These are phyloP conservation scores for Ovibos moschatus DNA, from an alignment of 2,113 vertebrate species.

Conservation along the genomic window DNA sequence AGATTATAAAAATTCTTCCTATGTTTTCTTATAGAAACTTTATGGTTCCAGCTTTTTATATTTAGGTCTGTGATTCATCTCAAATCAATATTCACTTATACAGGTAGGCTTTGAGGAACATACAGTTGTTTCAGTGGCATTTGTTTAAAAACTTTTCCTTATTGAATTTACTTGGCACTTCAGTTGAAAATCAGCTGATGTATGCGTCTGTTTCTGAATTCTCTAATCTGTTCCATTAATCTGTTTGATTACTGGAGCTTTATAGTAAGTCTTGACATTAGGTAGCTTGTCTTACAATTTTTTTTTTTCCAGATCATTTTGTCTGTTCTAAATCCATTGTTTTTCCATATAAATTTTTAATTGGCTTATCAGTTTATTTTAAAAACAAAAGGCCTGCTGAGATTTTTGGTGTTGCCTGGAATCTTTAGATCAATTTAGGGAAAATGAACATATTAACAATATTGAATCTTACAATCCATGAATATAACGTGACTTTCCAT, in stretches of 20 bases:
- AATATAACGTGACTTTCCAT: neutral
- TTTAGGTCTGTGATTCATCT: neutral
- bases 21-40: neutral
- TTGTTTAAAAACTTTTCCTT: neutral
- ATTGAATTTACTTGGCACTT: neutral
- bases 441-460: neutral
- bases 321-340: neutral
- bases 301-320: conserved; percentile 16
- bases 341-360: neutral
- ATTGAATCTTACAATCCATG: neutral
- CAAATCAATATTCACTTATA: neutral
- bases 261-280: conserved; percentile 7
- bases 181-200: neutral
- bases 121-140: neutral
- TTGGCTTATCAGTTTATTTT: neutral
- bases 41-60: neutral
- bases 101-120: neutral
- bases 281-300: neutral
- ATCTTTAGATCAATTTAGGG: neutral
- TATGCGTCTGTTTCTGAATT: neutral
- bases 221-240: neutral
- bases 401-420: neutral
- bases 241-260: neutral
- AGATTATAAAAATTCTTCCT: neutral
- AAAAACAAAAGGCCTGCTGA: neutral